Base-by-base conservation (phyloP, 1,140 invertebrate species). In the Mycetomoellerius zeteki region DNA sequence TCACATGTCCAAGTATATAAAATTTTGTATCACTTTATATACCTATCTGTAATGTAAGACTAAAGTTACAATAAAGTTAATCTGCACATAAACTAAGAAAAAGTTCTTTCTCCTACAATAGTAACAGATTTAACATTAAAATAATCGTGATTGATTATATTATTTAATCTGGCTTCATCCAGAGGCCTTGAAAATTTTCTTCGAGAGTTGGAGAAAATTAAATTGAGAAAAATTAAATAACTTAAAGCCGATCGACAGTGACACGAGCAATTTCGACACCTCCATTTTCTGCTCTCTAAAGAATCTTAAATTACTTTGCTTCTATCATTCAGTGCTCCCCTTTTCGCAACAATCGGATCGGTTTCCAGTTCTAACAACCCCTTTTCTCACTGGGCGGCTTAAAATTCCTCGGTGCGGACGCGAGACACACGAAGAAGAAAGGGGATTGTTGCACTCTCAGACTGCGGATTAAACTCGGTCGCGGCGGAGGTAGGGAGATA, bases 361-460 rank as follows among this genome's bases (percentile, higher is more conserved):
- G 80, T 78, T 88, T 78, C 67, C 50, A 77, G 77, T 30, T 88
- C 50, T 19, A 33, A 24, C 78, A 73, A 77, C 12, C 50, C 78
- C 47, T 88, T 47, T 43, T 16, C 47, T n/a, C 50, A n/a, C 64
- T 19, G 21, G 19, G 37, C 30, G 65, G 56, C 72, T 89, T 88
- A 89, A 89, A 87, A 89, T 89, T 88, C 72, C 80, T 75, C 37
- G 52, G 1, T 52, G 19, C 27, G 24, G 43, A 72, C 71, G 78
- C 30, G 86, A 72, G 56, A 71, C 52, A 71, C 52, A 72, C 78
- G 85, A 89, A 88, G 69, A 77, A 80, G 85, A 87, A 88, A 87
- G 81, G 90, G 90, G 69, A 82, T 91, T 86, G 90, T 90, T 82
- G 89, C 89, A 88, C 89, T 88, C 72, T 76, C 62, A 81, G 88